phyloP scores from a whole-genome alignment of 2,888 invertebrate species.

The Bombyx huttoni region DNA sequence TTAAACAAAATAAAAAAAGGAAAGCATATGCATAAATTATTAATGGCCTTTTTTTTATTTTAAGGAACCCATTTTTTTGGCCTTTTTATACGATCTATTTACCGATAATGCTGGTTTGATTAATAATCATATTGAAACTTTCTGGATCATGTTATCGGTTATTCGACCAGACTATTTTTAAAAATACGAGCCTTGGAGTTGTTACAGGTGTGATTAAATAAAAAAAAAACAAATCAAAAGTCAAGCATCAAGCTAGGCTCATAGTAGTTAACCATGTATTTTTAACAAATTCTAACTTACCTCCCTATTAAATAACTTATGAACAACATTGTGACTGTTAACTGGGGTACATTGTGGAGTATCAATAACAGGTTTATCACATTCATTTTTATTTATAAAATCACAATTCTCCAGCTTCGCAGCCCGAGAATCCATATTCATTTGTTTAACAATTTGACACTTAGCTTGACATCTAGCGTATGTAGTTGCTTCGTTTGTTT shows the following conservation, averaged over 20 bases:
- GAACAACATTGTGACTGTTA: constrained; percentile 46
- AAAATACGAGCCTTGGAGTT: neutral
- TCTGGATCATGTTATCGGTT: too few relatives aligned
- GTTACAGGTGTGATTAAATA: constrained; percentile 1
- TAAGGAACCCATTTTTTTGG: too few relatives aligned
- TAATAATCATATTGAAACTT: too few relatives aligned
- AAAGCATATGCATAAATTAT: too few relatives aligned
- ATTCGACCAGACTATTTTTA: neutral
- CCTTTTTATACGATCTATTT: too few relatives aligned
- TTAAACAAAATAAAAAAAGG: too few relatives aligned
- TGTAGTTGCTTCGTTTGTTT: too few relatives aligned
- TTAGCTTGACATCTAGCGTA: neutral
- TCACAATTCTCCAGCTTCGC: constrained; percentile 41
- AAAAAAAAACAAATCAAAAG: constrained; percentile 20
- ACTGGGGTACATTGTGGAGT: constrained; percentile 28
- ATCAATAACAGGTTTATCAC: constrained; percentile 30
- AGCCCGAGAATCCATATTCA: constrained; percentile 62
- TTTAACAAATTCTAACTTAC: constrained; percentile 41
- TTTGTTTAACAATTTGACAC: constrained; percentile 51
- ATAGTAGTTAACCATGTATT: constrained; percentile 7
- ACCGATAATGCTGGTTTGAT: too few relatives aligned
- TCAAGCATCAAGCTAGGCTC: constrained; percentile 18
- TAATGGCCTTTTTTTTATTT: too few relatives aligned
- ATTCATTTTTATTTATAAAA: constrained; percentile 34
- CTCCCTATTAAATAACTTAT: constrained; percentile 75